Conservation (phyloP, 2,797 vertebrate species). For the Fratercula arctica region DNA sequence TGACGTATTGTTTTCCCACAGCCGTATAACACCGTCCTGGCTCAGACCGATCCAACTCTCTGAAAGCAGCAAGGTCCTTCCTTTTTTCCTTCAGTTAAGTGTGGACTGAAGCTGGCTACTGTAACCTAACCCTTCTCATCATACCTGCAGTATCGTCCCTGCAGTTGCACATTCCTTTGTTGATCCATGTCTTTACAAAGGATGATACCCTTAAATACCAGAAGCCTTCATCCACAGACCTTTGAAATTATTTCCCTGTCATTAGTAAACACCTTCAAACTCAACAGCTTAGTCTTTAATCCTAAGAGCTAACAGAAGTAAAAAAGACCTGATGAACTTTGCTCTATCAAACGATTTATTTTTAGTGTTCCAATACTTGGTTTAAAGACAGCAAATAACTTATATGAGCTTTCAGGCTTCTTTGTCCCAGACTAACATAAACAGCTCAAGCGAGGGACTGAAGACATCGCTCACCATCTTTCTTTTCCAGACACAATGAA, state of each 20-base stretch:
- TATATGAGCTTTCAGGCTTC: background rate
- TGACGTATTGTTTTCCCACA: background rate
- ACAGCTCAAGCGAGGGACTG: background rate
- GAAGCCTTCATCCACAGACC: background rate
- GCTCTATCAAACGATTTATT: background rate
- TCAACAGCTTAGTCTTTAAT: conserved; percentile 6
- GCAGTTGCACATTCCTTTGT: background rate
- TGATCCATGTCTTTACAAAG: conserved; percentile 4
- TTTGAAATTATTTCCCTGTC: background rate
- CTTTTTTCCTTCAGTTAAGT: background rate
- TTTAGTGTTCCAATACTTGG: background rate
- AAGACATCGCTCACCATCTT: background rate
- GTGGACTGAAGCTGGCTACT: background rate
- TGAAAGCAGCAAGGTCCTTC: background rate
- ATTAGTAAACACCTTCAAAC: background rate
- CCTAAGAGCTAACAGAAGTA: background rate
- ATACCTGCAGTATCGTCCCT: background rate
- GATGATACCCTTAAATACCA: background rate
- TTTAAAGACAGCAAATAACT: background rate
- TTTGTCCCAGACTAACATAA: background rate
- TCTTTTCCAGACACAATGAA: background rate
- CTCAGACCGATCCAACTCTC: background rate
- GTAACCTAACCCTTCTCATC: background rate
- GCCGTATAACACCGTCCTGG: background rate
- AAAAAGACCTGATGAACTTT: background rate